Conservation (phyloP, 2,888 invertebrate genomes). For the Hypena proboscidalis region DNA sequence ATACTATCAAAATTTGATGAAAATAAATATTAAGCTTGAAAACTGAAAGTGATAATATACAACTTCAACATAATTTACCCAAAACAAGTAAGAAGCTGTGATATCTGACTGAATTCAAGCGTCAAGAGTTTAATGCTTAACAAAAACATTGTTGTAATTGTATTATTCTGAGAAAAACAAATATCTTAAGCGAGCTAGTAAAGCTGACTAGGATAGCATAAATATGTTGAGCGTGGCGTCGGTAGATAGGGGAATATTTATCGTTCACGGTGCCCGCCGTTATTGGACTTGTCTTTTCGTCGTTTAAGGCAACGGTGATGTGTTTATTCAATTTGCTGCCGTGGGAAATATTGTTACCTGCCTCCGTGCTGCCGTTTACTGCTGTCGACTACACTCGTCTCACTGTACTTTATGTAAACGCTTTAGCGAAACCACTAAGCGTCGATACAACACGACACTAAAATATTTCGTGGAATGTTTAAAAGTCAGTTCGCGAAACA, state of each 20-base stretch:
- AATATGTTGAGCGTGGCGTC: conserved; percentile 60
- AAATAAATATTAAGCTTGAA: too few relatives aligned
- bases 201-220: conserved; percentile 63
- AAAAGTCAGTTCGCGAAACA: too few relatives aligned
- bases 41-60: too few relatives aligned
- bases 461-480: background rate
- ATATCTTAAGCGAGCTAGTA: conserved; percentile 56
- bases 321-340: conserved; percentile 82
- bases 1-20: too few relatives aligned
- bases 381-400: conserved; percentile 50
- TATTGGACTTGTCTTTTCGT: conserved; percentile 81
- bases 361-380: conserved; percentile 60
- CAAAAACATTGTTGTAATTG: conserved; percentile 37
- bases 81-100: too few relatives aligned
- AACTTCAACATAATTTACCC: too few relatives aligned
- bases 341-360: conserved; percentile 77
- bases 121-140: conserved; percentile 23
- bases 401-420: conserved; percentile 35
- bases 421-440: conserved; percentile 1
- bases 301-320: conserved; percentile 79
- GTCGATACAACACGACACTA: background rate
- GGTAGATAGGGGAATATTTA: conserved; percentile 75
- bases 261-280: conserved; percentile 64
- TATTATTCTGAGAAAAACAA: conserved; percentile 51
- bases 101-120: too few relatives aligned